A percentile compares a stretch with the other conserved stretches of the same genome.
Evolutionary conservation across 1,140 invertebrate genomes (phyloP).

Genomic region (Lasioglossum baleicum): DNA sequence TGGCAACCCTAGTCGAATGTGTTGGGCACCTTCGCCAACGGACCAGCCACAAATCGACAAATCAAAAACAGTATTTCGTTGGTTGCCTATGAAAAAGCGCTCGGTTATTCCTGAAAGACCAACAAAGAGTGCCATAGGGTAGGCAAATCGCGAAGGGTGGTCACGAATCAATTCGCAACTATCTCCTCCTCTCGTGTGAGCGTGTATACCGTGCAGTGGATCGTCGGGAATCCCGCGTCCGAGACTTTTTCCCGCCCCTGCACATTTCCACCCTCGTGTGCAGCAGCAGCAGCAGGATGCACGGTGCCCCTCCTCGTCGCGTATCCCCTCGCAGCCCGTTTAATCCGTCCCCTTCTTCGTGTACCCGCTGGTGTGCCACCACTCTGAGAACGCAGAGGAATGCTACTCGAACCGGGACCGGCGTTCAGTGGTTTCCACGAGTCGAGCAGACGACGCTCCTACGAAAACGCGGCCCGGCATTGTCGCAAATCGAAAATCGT

Average conservation of each 20-base stretch:
- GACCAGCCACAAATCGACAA: too few species aligned
- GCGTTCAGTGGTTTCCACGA: conserved; percentile 62
- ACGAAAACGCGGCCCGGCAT: conserved; percentile 23
- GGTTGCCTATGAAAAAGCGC: too few species aligned
- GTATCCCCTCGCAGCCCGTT: too few species aligned
- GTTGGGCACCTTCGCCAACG: too few species aligned
- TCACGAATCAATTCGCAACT: neutral
- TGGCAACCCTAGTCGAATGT: too few species aligned
- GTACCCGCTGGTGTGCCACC: conserved; percentile 33
- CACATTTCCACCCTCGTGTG: conserved; percentile 35
- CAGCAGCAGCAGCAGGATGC: too few species aligned
- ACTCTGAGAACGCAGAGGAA: conserved; percentile 51
- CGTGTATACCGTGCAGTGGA: neutral
- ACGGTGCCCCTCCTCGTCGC: too few species aligned
- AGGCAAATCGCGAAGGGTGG: neutral
- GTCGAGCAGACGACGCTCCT: conserved; percentile 52
- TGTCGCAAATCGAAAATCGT: too few species aligned
- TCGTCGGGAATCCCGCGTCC: neutral
- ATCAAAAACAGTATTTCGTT: too few species aligned
- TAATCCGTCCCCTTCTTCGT: conserved; percentile 27
- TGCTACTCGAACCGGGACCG: conserved; percentile 51
- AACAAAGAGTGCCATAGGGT: too few species aligned
- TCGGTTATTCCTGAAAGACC: too few species aligned
- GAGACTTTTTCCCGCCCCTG: conserved; percentile 55
- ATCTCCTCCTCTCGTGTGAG: too few species aligned